A percentile compares a stretch with the other conserved stretches of the same genome.
Evolutionary conservation across 2,797 vertebrate species (phyloP).

Genomic region (Anolis apletophallus): DNA sequence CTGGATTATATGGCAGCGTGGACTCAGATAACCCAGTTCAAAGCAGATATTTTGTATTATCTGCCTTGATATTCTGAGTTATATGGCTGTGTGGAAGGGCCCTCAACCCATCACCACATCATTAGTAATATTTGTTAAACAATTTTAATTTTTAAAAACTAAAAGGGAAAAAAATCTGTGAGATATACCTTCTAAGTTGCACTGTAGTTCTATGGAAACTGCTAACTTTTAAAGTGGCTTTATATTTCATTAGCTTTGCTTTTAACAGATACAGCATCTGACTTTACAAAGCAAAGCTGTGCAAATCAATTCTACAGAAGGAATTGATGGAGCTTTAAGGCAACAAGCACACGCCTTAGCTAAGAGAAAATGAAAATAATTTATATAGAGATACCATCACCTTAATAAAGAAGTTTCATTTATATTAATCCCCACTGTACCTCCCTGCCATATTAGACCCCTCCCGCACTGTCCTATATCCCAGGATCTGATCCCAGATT

Average conservation of each 20-base stretch:
- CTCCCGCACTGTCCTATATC: no score
- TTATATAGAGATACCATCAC: conserved; percentile 28
- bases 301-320: not conserved
- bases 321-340: conserved; percentile 28
- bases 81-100: no score
- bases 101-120: no score
- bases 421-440: conserved; percentile 14
- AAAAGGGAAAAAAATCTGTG: not conserved
- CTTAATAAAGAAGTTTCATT: conserved; percentile 43
- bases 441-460: no score
- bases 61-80: not conserved
- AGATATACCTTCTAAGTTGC: not conserved
- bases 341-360: conserved; percentile 20
- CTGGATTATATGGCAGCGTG: no score
- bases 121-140: not conserved
- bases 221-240: not conserved
- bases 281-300: not conserved
- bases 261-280: not conserved
- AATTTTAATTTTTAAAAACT: not conserved
- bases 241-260: not conserved
- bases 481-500: no score
- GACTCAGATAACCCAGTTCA: no score
- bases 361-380: conserved; percentile 27
- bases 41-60: no score
- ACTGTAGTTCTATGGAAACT: not conserved